Evolutionary conservation across 2,797 vertebrate species (phyloP), one percentile per base, ranked within the genome.

Genomic region (Silurus aristotelis): DNA sequence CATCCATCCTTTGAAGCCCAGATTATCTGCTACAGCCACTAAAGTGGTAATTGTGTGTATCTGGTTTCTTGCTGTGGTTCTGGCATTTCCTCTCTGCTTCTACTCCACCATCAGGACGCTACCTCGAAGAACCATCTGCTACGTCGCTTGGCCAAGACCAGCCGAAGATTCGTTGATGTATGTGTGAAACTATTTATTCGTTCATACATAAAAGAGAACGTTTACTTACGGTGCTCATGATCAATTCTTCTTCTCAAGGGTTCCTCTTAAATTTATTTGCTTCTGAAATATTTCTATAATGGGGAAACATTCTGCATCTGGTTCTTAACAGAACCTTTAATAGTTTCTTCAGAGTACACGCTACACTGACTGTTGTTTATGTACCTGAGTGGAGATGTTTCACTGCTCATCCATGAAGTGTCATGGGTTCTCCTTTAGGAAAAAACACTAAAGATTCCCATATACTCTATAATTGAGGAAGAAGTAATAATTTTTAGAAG

Each of bases 41-140:
- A 97, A 96, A 90, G 93, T 95, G 58, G 93, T 97, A 82, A 96
- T 97, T 68, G 93, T 93, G 76, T 94, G 95, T 85, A 97, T 97
- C 87, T 97, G 96, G 96, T 92, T 94, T 63, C 90, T 96, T 83
- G 96, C 96, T 0, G 94, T 96, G 89, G 91, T 96, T 9, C 90
- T 97, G 83, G 96, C 96, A 27, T 95, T 97, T 83, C 96, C 96
- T 12, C 94, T 96, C 63, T 97, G 95, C 89, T 95, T 96, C 43
- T 97, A 96, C 90, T 96, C 96, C 43, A 95, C 94, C 92, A 96
- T 92, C 79, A 95, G 93, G 90, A 95, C 94, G 85, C 92, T 95
- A 90, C 96, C 95, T 3, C 93, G 92, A 12, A 94, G 96, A 88
- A 96, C 94, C 22, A 89, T 97, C 80, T 97, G 96, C 92, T 96